Evolutionary conservation across 2,888 invertebrate genomes (phyloP).

Genomic region (Rhaphigaster nebulosa): DNA sequence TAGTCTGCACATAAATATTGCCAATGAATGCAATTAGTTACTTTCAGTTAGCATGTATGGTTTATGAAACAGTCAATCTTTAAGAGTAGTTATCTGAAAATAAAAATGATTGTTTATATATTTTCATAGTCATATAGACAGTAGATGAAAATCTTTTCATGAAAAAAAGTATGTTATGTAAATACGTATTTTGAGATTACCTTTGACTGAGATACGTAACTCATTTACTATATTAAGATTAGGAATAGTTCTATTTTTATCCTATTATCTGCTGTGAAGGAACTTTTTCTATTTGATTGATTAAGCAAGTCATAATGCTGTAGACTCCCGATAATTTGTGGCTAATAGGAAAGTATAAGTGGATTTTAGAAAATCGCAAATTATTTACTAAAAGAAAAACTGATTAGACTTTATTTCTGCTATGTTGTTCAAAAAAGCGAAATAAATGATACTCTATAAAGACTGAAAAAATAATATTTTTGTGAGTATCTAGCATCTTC

Average conservation of each 20-base stretch:
- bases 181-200: neutral
- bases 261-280: neutral
- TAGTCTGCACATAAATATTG: neutral
- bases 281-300: slow-evolving; percentile 12
- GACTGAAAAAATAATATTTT: neutral
- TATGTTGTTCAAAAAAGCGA: neutral
- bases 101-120: slow-evolving; percentile 1
- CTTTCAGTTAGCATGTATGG: neutral
- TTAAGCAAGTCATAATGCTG: neutral
- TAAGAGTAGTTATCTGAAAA: neutral
- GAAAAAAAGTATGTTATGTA: neutral
- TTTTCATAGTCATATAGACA: neutral
- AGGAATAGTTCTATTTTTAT: slow-evolving; percentile 12
- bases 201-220: slow-evolving; percentile 29
- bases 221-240: neutral
- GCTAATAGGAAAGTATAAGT: neutral
- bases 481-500: neutral
- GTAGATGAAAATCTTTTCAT: neutral
- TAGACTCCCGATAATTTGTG: slow-evolving; percentile 14
- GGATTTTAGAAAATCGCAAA: neutral
- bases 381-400: no score
- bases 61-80: neutral
- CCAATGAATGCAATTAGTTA: neutral
- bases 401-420: neutral
- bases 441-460: neutral